Evolutionary conservation across 1,140 invertebrate genomes (phyloP), one percentile per base, ranked within the genome.

Genomic region (Diuraphis noxia): DNA sequence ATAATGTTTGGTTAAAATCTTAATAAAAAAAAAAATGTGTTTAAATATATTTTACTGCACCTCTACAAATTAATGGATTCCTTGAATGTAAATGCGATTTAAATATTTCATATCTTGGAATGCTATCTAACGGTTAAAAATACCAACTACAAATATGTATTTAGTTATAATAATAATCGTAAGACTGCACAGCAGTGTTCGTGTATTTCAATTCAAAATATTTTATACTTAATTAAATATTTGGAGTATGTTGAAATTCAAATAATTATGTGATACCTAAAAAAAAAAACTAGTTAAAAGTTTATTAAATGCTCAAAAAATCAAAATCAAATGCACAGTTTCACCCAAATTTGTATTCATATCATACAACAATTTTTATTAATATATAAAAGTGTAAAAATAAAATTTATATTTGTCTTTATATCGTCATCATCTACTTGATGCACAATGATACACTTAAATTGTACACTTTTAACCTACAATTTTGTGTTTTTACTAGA

Each of bases 101-200:
- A 63, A 30, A 0, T n/a, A n/a, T 63, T 63, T 82, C 1, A 30
- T 40, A 17, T 21, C 43, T 34, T 49, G 4, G 9, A 36, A 21
- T 36, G 84, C 86, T 34, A 88, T 88, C 86, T 56, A 30, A 23
- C 30, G 86, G 49, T n/a, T 63, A 13, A 88, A 88, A 63, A 40
- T 10, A 88, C 5, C 6, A 40, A 88, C 86, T 63, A 88, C 19
- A 3, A 3, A 34, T 3, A 41, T 41, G 5, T 21, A 2, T 34
- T n/a, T 36, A 85, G 8, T 87, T 10, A 49, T n/a, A 52, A 30
- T 30, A 56, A 38, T 34, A 6, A 38, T 40, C 86, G 6, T 40
- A n/a, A 56, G 86, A 88, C 40, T 19, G 86, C 86, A 56, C 23
- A 25, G 25, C 13, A 38, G 10, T 9, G 40, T 30, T 82, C 7